Base-by-base conservation (phyloP, 2,888 invertebrate species). In the Gandaritis pyraliata region DNA sequence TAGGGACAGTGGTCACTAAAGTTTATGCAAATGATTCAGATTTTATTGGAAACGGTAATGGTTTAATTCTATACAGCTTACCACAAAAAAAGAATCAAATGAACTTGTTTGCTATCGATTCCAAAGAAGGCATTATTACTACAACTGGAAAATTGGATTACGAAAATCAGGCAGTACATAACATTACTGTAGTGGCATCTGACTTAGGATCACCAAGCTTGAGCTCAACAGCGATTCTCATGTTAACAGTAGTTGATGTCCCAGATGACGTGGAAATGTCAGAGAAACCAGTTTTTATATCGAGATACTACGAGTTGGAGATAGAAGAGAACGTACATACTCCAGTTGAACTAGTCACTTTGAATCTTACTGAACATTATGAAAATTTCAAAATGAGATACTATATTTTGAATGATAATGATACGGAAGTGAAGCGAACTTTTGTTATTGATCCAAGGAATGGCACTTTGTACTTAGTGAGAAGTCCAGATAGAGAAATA, bases 1-100 rank as follows among this genome's bases (percentile, higher is more conserved):
- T 96, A 0, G 97, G 97, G 10, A 95, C 95, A 41, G 90, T 94
- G 47, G 95, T 97, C 0, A 94, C 95, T 0, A 94, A 94, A 83
- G 94, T 97, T 1, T 95, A 94, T 65, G 97, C 97, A 0, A 97
- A 97, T 68, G 97, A 98, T 84, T 95, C 96, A 12, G 97, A 98
- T 81, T 96, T 96, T 71, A 87, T 94, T 46, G 96, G 96, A 1
- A 97, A 97, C 76, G 97, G 97, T n/a, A 97, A 97, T 76, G 97
- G 97, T 0, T 85, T 97, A 46, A 94, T 97, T 2, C 86, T 97
- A 0, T 97, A 96, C 70, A 96, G 96, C 71, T 90, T 97, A 47
- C 94, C 95, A 0, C 94, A 95, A 64, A 93, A 93, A 66, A 95
- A 94, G 66, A 93, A 94, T 74, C 92, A 94, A 41, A 86, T 94